A percentile compares a stretch with the other conserved stretches of the same genome.
phyloP scores from a whole-genome alignment of 1,140 invertebrate genomes.

The Aplysia californica region DNA sequence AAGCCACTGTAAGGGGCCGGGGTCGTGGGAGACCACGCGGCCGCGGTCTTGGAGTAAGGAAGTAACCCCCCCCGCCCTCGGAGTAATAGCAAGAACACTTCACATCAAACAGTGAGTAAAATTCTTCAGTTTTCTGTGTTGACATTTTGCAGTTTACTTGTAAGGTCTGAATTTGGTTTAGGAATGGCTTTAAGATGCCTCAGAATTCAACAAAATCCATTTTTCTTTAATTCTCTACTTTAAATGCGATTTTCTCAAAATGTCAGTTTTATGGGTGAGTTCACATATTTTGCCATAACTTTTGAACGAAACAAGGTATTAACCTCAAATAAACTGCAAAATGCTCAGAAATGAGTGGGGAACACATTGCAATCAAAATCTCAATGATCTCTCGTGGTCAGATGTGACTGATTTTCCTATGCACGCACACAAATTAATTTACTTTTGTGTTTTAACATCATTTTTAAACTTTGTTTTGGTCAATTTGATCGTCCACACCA shows the following conservation, averaged over 20 bases:
- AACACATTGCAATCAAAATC: not conserved
- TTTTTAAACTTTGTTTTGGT: no score
- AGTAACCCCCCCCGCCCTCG: not conserved
- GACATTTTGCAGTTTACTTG: not conserved
- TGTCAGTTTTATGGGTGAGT: not conserved
- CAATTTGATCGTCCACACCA: no score
- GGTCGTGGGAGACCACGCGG: no score
- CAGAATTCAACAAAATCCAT: not conserved
- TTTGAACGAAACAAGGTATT: not conserved
- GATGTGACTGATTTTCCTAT: not conserved
- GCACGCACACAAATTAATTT: not conserved
- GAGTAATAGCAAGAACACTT: not conserved
- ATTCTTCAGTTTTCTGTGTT: not conserved
- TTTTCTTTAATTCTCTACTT: not conserved
- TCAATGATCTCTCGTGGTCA: not conserved
- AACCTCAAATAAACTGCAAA: not conserved
- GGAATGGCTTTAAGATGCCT: not conserved
- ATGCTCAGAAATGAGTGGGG: not conserved
- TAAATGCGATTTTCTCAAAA: not conserved
- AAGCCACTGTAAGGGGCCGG: not conserved
- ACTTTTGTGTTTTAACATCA: no score
- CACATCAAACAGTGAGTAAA: not conserved
- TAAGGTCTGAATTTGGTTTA: not conserved
- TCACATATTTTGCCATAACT: not conserved
- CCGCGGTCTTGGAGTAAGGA: no score